Base-by-base conservation (phyloP, 2,888 invertebrate genomes). In the Platycheirus rosarum region DNA sequence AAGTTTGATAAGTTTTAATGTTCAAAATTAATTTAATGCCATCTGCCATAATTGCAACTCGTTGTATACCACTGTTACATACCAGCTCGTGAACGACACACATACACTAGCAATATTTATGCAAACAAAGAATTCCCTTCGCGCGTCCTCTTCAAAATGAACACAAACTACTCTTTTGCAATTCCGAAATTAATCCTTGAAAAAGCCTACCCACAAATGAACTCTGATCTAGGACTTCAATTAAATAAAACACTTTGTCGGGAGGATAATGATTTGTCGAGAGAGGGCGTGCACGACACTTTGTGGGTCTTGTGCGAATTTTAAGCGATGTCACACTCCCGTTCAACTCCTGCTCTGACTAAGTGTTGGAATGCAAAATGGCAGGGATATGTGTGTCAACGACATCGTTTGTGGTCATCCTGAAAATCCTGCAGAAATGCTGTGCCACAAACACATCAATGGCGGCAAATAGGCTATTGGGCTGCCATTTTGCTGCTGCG, bases 21-120 rank as follows among this genome's bases (percentile, higher is more conserved):
- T 71, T 66, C 60, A 68, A 76, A 76, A 82, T 82, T 76, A 76
- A 82, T 82, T 82, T 82, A 82, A 82, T 71, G 71, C 60, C 80
- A 62, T 71, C 66, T 71, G 53, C 60, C 82, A 71, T 71, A 76
- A 80, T 76, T 75, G 70, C 18, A 49, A 23, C 60, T 60, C 66
- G 53, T 60, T 62, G 53, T 6, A 35, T 42, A 20, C 29, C 8
- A 26, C 4, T 18, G 35, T 42, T 57, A 57, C 60, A 44, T 60
- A 16, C 23, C 23, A 23, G n/a, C n/a, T n/a, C n/a, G 40, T 57
- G 23, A 57, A 40, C 32, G 16, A 18, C 46, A 11, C 42, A 63
- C 37, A 48, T 35, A 40, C 51, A 32, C 35, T 40, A 13, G n/a
- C n/a, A n/a, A n/a, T n/a, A n/a, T n/a, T n/a, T n/a, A n/a, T n/a